Evolutionary conservation across 2,888 invertebrate genomes (phyloP).

Genomic region (Lithophane socia): DNA sequence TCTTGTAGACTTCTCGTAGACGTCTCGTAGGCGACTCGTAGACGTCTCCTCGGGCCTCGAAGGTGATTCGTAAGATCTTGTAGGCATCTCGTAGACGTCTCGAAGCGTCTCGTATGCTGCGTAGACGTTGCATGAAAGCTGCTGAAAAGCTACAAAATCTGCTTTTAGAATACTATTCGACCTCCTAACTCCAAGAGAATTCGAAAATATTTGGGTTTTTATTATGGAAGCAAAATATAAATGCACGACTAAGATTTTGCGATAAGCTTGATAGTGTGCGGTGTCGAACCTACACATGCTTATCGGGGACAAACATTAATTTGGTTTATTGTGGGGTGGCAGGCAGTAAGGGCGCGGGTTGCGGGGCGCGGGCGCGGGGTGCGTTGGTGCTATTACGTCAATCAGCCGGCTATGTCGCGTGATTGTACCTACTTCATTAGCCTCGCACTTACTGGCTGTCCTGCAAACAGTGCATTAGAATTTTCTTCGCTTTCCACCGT

Average conservation of each 20-base stretch:
- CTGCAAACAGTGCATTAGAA: constrained; percentile 58
- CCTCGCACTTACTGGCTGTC: constrained; percentile 60
- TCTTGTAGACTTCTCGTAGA: background rate
- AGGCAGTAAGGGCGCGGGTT: constrained; percentile 48
- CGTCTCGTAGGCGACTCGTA: background rate
- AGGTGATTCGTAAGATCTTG: background rate
- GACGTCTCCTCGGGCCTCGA: background rate
- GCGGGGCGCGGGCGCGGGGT: constrained; percentile 66
- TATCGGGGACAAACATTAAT: constrained; percentile 85
- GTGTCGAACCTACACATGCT: constrained; percentile 72
- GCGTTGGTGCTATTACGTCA: constrained; percentile 74
- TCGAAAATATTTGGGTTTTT: constrained; percentile 19
- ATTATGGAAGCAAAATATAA: constrained; percentile 37
- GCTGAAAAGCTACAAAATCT: background rate
- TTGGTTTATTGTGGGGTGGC: constrained; percentile 83
- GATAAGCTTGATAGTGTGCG: constrained; percentile 65
- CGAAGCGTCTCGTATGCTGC: background rate
- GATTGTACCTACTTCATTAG: constrained; percentile 71
- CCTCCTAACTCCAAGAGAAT: background rate
- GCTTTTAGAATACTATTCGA: background rate
- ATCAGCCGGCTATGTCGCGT: constrained; percentile 80
- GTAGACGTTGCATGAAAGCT: background rate
- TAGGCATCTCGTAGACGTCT: background rate
- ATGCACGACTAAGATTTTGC: constrained; percentile 44
- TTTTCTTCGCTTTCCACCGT: constrained; percentile 45